These are phyloP conservation scores for Epinotia nisella DNA, from an alignment of 2,888 invertebrate species.

Conservation along the genomic window DNA sequence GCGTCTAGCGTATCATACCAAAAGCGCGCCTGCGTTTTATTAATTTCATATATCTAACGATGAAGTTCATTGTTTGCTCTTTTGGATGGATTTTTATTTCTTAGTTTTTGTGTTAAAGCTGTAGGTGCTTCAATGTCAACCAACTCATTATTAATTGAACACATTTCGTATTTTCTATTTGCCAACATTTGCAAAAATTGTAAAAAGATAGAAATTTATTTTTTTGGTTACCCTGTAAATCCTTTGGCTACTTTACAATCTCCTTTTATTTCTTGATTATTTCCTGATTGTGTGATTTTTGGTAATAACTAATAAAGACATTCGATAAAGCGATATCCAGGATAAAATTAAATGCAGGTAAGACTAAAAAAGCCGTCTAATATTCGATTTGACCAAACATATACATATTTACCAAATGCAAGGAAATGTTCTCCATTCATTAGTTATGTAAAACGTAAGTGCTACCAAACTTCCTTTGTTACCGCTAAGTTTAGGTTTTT, in stretches of 20 bases:
- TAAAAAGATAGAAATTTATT: background rate
- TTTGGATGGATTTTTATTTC: constrained; percentile 13
- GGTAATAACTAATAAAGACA: no score
- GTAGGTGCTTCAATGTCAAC: background rate
- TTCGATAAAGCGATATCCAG: no score
- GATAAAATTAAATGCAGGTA: no score
- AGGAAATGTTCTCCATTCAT: background rate
- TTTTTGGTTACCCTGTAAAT: no score
- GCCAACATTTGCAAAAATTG: no score
- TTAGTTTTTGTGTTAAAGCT: background rate
- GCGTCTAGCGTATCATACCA: constrained; percentile 47
- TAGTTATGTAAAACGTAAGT: background rate
- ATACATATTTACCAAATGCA: no score
- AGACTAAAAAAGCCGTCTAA: no score
- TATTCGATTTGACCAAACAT: no score
- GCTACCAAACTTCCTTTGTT: background rate
- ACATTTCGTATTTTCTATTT: background rate
- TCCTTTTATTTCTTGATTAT: no score
- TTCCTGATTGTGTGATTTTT: no score
- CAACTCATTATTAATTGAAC: background rate
- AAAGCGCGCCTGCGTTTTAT: constrained; percentile 56
- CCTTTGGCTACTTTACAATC: no score
- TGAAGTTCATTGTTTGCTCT: constrained; percentile 10
- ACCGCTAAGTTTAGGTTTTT: background rate
- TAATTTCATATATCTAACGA: constrained; percentile 64